Evolutionary conservation across 2,797 vertebrate genomes (phyloP), one percentile per base, ranked within the genome.

Genomic region (Sebastes nivosus): DNA sequence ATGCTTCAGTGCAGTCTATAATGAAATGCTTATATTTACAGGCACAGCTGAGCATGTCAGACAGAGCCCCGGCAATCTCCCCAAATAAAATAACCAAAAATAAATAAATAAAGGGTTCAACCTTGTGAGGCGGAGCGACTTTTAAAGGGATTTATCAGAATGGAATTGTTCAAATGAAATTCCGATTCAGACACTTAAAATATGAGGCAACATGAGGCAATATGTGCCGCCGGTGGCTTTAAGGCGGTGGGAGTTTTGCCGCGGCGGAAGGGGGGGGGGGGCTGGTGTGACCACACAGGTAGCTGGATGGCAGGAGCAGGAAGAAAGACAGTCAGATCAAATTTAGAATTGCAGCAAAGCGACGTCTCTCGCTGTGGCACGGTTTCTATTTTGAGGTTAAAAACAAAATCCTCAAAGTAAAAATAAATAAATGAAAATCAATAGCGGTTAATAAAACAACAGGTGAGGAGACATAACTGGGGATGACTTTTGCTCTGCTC

Each of bases 11-110:
- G 97, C 97, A 97, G 96, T 96, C 96, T 97, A 97, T 97, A 99
- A 99, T 98, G 97, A 99, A 99, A 99, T 97, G 97, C 97, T 99
- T 97, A 97, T 96, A 99, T 99, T 98, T 99, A 98, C 96, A 98
- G 97, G 97, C 97, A 97, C 97, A 97, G 95, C 95, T 96, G 97
- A 98, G 97, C 96, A 75, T 97, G 97, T 98, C 97, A 97, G 96
- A 97, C 97, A 97, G 96, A 97, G 96, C 97, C 96, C 94, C 91
- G 81, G 92, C 94, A 97, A 97, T 97, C 97, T 97, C 97, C 94
- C 92, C 95, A 95, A 95, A 95, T 95, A 95, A 96, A 96, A 96
- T 95, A 94, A 95, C 92, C 85, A 87, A 89, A 95, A 95, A 96
- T 95, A 96, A 96, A 96, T 96, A 96, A 98, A 97, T 97, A 97